Evolutionary conservation across 30 jellyfish, hydroid and myxozoan species (phyloP), one percentile per base, ranked within the genome.

Genomic region (Hydractinia echinata): DNA sequence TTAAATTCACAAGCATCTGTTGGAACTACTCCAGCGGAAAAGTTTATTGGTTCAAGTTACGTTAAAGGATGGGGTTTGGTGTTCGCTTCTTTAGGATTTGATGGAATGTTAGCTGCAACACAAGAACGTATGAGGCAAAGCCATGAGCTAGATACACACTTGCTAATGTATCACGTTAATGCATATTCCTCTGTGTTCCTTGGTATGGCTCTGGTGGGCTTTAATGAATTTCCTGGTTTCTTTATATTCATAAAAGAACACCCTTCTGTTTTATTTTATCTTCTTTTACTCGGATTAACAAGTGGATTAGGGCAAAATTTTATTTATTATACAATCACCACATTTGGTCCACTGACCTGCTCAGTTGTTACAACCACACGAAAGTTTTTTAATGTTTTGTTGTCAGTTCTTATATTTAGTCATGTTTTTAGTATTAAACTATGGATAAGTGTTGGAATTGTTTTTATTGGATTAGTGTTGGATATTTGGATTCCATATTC

Each of bases 361-460:
- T 79, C 96, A 6, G 94, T 89, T 72, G 81, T 89, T 16, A 89
- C 96, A n/a, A 89, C 96, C 52, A 77, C 95, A 44, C 87, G 96
- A 50, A 89, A 89, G 61, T 89, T 89, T 73, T 89, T 89, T 64
- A 84, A 89, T 39, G 58, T 89, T 79, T 71, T 89, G 5, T 50
- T 89, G 51, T 89, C 96, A 9, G 84, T 84, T 8, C 21, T 80
- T 8, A 72, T 89, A 9, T 89, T 89, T 84, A 73, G 81, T 13
- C 95, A 89, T 54, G 15, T 51, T 67, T 54, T 89, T 5, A 66
- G 89, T 5, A 1, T 54, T 14, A 61, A 83, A 48, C 90, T 70
- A 16, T 89, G 94, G 94, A 14, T 67, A 14, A 77, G 88, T 55
- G 84, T 89, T n/a, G 20, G 55, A 1, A 61, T 73, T 39, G 94